Evolutionary conservation across 1,140 invertebrate genomes (phyloP).

Genomic region (Dysdera silvatica): DNA sequence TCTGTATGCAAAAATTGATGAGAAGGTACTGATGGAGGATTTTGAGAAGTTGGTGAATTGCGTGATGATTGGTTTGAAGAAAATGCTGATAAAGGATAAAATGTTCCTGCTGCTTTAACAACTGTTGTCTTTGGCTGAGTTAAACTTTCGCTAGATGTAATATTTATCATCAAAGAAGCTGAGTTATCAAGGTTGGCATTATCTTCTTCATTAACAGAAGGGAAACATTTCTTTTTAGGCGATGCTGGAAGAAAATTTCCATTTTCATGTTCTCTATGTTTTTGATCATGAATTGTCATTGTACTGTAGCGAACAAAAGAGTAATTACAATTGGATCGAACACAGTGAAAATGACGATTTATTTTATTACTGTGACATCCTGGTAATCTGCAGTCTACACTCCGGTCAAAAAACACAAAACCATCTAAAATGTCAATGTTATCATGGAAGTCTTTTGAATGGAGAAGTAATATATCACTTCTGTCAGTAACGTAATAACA

Average conservation of each 20-base stretch:
- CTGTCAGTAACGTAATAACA: constrained; percentile 63
- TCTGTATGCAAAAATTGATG: constrained; percentile 14
- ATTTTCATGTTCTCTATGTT: constrained; percentile 38
- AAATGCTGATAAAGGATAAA: constrained; percentile 67
- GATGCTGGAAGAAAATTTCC: constrained; percentile 11
- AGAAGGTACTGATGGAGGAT: constrained; percentile 9
- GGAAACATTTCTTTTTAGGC: constrained; percentile 22
- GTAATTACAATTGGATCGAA: constrained; percentile 61
- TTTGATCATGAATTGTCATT: constrained; percentile 63
- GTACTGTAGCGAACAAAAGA: constrained; percentile 65
- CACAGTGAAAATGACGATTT: constrained; percentile 70
- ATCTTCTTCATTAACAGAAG: constrained; percentile 19
- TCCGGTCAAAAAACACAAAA: constrained; percentile 70
- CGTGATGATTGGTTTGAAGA: constrained; percentile 23
- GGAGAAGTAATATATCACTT: constrained; percentile 58
- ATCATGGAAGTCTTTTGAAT: constrained; percentile 73
- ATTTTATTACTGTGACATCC: constrained; percentile 62
- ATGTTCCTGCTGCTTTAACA: constrained; percentile 86
- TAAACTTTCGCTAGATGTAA: constrained; percentile 10
- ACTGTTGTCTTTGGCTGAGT: constrained; percentile 44
- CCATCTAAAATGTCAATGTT: constrained; percentile 71
- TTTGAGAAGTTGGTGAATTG: constrained; percentile 25
- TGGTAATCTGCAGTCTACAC: constrained; percentile 62
- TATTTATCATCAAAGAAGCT: constrained; percentile 17
- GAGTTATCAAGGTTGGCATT: constrained; percentile 3